phyloP scores from a whole-genome alignment of 2,113 vertebrate species.

The human (Homo sapiens) region GRCh38 chr9:106785501-106786000 shows the following conservation, averaged over 20 bases:
- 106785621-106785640: not conserved
- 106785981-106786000: too few species aligned
- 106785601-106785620: too few species aligned
- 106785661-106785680: not conserved
- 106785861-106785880: not conserved
- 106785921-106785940: constrained; percentile 15
- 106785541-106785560: constrained; percentile 40
- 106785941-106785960: not conserved
- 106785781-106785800: not conserved
- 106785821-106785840: not conserved
- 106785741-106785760: not conserved
- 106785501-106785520: not conserved
- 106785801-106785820: not conserved
- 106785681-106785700: not conserved
- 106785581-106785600: not conserved
- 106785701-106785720: not conserved
- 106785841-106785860: not conserved
- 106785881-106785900: not conserved
- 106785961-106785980: too few species aligned
- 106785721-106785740: not conserved
- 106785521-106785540: not conserved
- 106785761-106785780: not conserved
- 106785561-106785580: not conserved
- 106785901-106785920: not conserved
- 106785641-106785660: not conserved